phyloP scores from a whole-genome alignment of 1,140 invertebrate species.

The Diorhabda sublineata region DNA sequence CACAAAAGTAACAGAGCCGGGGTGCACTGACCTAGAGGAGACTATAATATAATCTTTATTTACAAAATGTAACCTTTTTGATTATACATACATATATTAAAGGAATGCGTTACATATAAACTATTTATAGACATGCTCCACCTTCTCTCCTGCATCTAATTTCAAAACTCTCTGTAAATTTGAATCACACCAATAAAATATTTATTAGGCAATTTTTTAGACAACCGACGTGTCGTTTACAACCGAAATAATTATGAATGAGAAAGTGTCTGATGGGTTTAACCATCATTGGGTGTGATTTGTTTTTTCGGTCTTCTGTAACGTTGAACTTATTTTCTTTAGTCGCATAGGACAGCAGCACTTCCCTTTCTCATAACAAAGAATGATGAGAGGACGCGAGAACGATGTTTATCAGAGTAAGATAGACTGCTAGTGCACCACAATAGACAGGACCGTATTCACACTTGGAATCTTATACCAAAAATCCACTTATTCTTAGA shows the following conservation, averaged over 20 bases:
- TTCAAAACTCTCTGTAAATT: too few species aligned
- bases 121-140: too few species aligned
- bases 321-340: constrained; percentile 13
- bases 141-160: too few species aligned
- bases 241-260: background rate
- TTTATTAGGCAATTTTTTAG: too few species aligned
- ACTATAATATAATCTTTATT: too few species aligned
- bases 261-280: background rate
- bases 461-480: too few species aligned
- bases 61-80: too few species aligned
- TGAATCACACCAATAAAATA: background rate
- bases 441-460: background rate
- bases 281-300: constrained; percentile 1
- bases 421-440: constrained; percentile 6
- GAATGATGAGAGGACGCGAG: constrained; percentile 7
- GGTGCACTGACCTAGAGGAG: too few species aligned
- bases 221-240: background rate
- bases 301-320: constrained; percentile 5
- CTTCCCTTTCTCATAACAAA: constrained; percentile 15
- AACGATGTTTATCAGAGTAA: constrained; percentile 10
- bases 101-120: too few species aligned
- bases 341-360: constrained; percentile 3
- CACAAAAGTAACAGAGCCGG: too few species aligned
- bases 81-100: too few species aligned
- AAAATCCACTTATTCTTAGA: too few species aligned